phyloP scores from a whole-genome alignment of 2,113 vertebrate genomes.

The Nothoprocta perdicaria region DNA sequence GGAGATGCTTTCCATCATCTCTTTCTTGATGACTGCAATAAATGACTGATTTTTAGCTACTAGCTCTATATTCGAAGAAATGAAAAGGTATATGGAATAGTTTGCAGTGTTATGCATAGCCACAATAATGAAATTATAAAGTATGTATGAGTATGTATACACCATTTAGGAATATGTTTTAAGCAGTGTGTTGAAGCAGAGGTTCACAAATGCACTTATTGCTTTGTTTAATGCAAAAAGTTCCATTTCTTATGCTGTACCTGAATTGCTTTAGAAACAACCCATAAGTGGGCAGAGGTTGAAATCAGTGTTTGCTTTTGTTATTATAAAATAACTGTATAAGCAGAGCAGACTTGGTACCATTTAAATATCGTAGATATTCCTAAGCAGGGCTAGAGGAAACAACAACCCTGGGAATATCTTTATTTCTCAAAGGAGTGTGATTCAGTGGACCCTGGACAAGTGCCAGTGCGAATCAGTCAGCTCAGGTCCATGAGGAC shows the following conservation, averaged over 20 bases:
- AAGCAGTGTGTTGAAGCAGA: neutral
- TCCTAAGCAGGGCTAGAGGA: neutral
- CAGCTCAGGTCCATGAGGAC: neutral
- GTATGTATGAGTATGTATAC: neutral
- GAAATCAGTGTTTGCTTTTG: neutral
- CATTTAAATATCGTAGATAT: neutral
- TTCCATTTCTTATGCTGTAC: neutral
- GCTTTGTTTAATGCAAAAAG: neutral
- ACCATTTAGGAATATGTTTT: neutral
- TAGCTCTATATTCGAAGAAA: neutral
- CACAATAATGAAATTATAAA: neutral
- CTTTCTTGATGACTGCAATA: conserved; percentile 29
- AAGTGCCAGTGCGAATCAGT: neutral
- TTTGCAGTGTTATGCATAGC: conserved; percentile 7
- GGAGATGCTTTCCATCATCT: conserved; percentile 52
- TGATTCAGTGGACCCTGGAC: neutral
- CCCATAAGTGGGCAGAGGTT: neutral
- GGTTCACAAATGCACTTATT: neutral
- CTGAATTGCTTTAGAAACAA: neutral
- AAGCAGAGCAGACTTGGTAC: no score
- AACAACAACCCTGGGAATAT: neutral
- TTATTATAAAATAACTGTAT: neutral
- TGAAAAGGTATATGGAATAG: neutral
- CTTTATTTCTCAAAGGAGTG: neutral
- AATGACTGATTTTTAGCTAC: conserved; percentile 29